Evolutionary conservation across 2,888 invertebrate genomes (phyloP).

Genomic region (Meteorus cinctellus): DNA sequence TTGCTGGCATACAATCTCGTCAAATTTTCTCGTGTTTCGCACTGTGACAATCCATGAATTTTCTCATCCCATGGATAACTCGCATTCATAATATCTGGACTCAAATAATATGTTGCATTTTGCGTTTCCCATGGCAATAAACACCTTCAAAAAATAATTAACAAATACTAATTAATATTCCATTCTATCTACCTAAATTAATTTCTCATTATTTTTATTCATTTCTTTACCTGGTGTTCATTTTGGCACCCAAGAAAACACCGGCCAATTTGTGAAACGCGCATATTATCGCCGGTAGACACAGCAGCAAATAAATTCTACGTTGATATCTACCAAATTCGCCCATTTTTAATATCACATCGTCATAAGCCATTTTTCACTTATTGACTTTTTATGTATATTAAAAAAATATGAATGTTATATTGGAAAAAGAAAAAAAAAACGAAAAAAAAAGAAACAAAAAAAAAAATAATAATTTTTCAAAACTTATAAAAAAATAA

Average conservation of each 20-base stretch:
- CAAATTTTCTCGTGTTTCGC: constrained; percentile 71
- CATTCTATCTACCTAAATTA: not conserved
- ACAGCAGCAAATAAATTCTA: constrained; percentile 80
- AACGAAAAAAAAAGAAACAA: not conserved
- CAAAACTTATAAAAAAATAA: constrained; percentile 4
- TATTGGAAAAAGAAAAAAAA: too few relatives aligned
- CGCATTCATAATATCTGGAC: constrained; percentile 72
- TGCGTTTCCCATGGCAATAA: constrained; percentile 76
- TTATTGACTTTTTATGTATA: constrained; percentile 27
- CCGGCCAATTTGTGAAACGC: constrained; percentile 84
- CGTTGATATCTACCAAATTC: constrained; percentile 83
- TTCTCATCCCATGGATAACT: constrained; percentile 76
- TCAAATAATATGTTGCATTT: constrained; percentile 75
- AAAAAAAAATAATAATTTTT: not conserved
- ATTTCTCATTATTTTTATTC: not conserved
- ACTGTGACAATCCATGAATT: constrained; percentile 75
- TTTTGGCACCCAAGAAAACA: constrained; percentile 81
- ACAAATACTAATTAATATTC: constrained; percentile 21
- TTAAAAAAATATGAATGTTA: not conserved
- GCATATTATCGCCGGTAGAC: constrained; percentile 82
- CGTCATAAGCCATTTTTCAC: constrained; percentile 81
- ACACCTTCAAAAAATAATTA: constrained; percentile 74
- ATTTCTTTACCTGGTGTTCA: constrained; percentile 76
- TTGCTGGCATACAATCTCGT: constrained; percentile 59
- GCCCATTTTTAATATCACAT: constrained; percentile 80